These are phyloP conservation scores for Falco columbarius DNA, from an alignment of 2,797 vertebrate species.

Conservation along the genomic window DNA sequence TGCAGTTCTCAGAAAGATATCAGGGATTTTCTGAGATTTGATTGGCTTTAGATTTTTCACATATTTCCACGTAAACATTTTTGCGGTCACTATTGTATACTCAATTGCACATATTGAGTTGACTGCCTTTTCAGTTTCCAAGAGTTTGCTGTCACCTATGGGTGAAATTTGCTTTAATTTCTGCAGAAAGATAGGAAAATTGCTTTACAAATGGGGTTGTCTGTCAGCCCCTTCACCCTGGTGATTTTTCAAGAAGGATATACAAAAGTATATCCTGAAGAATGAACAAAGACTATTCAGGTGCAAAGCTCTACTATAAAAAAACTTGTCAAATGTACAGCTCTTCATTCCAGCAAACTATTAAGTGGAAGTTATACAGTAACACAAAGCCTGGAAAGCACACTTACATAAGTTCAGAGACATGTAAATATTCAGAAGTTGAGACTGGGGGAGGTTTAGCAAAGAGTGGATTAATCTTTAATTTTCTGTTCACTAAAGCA, in stretches of 20 bases:
- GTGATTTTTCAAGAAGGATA: neutral
- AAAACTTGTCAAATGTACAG: neutral
- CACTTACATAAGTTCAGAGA: neutral
- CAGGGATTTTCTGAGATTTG: neutral
- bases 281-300: neutral
- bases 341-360: neutral
- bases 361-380: neutral
- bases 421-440: neutral
- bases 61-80: neutral
- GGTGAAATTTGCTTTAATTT: neutral
- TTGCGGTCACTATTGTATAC: neutral
- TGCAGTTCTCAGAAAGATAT: neutral
- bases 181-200: neutral
- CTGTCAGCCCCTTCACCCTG: neutral
- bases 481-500: neutral
- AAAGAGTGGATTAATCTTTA: neutral
- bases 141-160: slow-evolving; percentile 10
- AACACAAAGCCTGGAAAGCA: neutral
- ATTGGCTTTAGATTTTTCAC: neutral
- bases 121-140: neutral
- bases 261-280: neutral
- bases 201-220: neutral
- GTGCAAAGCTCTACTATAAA: neutral
- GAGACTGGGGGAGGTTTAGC: neutral
- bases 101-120: neutral